Percentiles rank a stretch among this genome's conserved stretches.
These are phyloP conservation scores for Campopleginae sp. DNA, from an alignment of 2,888 invertebrate genomes.

Conservation along the genomic window DNA sequence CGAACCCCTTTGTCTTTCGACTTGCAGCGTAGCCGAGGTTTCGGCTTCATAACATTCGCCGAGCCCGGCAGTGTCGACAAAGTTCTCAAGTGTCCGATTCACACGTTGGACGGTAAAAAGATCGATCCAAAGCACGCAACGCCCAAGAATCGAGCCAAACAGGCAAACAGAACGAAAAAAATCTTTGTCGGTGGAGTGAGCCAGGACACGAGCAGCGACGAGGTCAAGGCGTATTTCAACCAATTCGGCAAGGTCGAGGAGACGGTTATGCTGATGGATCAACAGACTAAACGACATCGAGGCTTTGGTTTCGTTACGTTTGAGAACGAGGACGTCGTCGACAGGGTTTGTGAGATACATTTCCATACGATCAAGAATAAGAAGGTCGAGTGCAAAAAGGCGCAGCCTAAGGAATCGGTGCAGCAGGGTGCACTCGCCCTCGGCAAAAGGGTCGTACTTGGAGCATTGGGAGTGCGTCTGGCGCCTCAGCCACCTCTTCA, in stretches of 20 bases:
- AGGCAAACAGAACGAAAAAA: slow-evolving; percentile 95
- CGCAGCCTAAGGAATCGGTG: slow-evolving; percentile 95
- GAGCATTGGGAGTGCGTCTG: slow-evolving; percentile 89
- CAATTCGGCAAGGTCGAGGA: slow-evolving; percentile 96
- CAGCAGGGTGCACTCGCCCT: slow-evolving; percentile 89
- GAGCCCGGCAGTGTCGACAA: slow-evolving; percentile 96
- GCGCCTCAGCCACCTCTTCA: slow-evolving; percentile 87
- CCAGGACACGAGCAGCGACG: slow-evolving; percentile 95
- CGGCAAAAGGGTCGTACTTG: slow-evolving; percentile 89
- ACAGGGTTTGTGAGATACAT: slow-evolving; percentile 96
- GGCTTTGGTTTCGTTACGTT: slow-evolving; percentile 97
- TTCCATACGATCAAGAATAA: slow-evolving; percentile 97
- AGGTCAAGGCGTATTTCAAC: slow-evolving; percentile 95
- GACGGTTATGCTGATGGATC: slow-evolving; percentile 97
- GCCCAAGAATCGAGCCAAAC: slow-evolving; percentile 94
- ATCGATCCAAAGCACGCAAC: slow-evolving; percentile 98
- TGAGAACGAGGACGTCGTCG: slow-evolving; percentile 95
- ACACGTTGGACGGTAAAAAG: slow-evolving; percentile 96
- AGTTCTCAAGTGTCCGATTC: slow-evolving; percentile 95
- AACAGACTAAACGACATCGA: slow-evolving; percentile 95
- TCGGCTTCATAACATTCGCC: slow-evolving; percentile 97
- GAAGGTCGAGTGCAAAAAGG: slow-evolving; percentile 96
- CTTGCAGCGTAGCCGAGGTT: slow-evolving; percentile 96
- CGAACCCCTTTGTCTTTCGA: slow-evolving; percentile 66
- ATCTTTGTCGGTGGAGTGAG: slow-evolving; percentile 97